Evolutionary conservation across 2,113 vertebrate genomes (phyloP).

Genomic region (Pelodiscus sinensis): DNA sequence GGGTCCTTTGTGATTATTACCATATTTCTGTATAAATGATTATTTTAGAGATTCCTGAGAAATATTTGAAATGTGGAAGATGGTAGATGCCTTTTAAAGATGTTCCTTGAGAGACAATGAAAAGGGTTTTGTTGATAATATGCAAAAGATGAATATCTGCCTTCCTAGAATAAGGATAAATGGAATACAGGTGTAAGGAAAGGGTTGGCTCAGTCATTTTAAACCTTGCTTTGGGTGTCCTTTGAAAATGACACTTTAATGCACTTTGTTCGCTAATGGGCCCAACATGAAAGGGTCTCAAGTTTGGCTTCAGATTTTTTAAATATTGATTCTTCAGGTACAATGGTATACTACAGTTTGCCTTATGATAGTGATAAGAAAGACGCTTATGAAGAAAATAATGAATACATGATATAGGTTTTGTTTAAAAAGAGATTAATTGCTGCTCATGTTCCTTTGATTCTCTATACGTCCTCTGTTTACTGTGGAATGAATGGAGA

Average conservation of each 20-base stretch:
- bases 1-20: conserved; percentile 76
- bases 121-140: conserved; percentile 43
- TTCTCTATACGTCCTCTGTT: conserved; percentile 38
- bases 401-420: conserved; percentile 30
- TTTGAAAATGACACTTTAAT: conserved; percentile 71
- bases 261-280: conserved; percentile 77
- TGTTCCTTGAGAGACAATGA: conserved; percentile 31
- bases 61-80: conserved; percentile 40
- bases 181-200: conserved; percentile 42
- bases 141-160: conserved; percentile 59
- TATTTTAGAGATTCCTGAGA: conserved; percentile 66
- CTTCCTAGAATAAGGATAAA: conserved; percentile 48
- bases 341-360: conserved; percentile 69
- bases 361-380: conserved; percentile 69
- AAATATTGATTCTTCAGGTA: conserved; percentile 63
- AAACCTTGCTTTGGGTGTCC: conserved; percentile 72
- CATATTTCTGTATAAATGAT: conserved; percentile 78
- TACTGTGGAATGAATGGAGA: conserved; percentile 61
- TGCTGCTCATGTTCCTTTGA: neutral
- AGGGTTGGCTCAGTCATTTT: conserved; percentile 64
- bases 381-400: conserved; percentile 37
- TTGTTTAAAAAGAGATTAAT: conserved; percentile 33
- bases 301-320: conserved; percentile 67
- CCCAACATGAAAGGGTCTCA: conserved; percentile 65
- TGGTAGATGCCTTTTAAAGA: conserved; percentile 9